A percentile compares a stretch with the other conserved stretches of the same genome.
Evolutionary conservation across 2,888 invertebrate species (phyloP).

Genomic region (Spisula subtruncata): DNA sequence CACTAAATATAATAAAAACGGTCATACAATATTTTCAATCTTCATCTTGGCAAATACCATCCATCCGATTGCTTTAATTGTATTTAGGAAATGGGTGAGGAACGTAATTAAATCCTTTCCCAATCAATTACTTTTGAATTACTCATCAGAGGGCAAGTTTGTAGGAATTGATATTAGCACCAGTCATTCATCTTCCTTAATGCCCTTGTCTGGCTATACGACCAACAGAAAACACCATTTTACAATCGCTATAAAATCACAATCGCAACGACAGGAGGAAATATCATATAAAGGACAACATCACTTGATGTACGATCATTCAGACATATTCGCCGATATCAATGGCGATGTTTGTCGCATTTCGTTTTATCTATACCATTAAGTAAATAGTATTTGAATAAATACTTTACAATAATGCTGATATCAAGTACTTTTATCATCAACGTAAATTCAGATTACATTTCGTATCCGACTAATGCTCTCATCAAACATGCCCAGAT

Average conservation of each 20-base stretch:
- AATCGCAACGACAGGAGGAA: neutral
- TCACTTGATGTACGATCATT: neutral
- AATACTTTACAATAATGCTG: no score
- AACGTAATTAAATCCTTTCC: neutral
- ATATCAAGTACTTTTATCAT: no score
- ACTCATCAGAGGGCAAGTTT: neutral
- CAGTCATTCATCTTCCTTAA: neutral
- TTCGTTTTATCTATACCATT: no score
- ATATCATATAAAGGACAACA: neutral
- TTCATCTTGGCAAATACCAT: neutral
- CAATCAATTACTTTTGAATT: neutral
- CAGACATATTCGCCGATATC: neutral
- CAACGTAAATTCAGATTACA: no score
- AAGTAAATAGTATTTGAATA: no score
- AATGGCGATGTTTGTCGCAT: neutral
- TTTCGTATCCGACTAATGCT: no score
- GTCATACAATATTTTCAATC: neutral
- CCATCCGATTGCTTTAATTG: neutral
- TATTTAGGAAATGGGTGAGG: neutral
- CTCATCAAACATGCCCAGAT: no score
- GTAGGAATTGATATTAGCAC: neutral
- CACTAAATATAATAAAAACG: neutral
- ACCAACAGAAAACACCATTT: neutral
- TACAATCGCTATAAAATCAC: neutral
- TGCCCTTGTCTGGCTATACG: neutral